These are phyloP conservation scores for Pangasius mekongensis DNA, from an alignment of 2,797 vertebrate genomes.

Conservation along the genomic window DNA sequence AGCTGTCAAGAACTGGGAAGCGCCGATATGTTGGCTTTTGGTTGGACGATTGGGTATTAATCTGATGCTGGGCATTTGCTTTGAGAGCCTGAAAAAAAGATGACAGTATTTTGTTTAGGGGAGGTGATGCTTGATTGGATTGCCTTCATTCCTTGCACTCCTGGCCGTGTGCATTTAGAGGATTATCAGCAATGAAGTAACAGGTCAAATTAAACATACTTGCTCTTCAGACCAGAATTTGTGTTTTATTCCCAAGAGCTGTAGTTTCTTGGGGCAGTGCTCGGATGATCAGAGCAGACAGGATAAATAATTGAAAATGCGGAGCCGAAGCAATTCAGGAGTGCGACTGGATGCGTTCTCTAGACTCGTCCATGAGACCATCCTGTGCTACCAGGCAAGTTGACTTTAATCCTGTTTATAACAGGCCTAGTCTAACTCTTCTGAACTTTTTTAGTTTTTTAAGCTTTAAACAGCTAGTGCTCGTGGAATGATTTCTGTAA, in stretches of 20 bases:
- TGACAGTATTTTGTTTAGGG: not conserved
- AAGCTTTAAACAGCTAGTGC: too few relatives aligned
- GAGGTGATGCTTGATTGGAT: not conserved
- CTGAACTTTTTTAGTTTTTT: not conserved
- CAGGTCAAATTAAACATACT: not conserved
- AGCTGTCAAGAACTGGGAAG: not conserved
- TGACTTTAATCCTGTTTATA: not conserved
- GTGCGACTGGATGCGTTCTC: constrained; percentile 92
- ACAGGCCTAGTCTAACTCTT: not conserved
- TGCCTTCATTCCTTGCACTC: not conserved
- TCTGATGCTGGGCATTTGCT: not conserved
- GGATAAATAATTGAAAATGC: constrained; percentile 72
- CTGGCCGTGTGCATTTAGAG: not conserved
- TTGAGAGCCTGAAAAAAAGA: not conserved
- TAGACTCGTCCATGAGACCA: constrained; percentile 90
- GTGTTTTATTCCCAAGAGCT: not conserved
- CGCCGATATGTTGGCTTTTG: not conserved
- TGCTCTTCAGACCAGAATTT: too few relatives aligned
- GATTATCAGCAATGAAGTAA: not conserved
- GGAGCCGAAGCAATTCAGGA: constrained; percentile 96
- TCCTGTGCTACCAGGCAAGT: constrained; percentile 91
- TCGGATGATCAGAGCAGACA: not conserved
- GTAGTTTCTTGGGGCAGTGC: too few relatives aligned
- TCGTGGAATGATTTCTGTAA: not conserved
- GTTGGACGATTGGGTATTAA: not conserved